These are phyloP conservation scores for Hyles euphorbiae DNA, from an alignment of 1,140 invertebrate genomes.

Conservation along the genomic window DNA sequence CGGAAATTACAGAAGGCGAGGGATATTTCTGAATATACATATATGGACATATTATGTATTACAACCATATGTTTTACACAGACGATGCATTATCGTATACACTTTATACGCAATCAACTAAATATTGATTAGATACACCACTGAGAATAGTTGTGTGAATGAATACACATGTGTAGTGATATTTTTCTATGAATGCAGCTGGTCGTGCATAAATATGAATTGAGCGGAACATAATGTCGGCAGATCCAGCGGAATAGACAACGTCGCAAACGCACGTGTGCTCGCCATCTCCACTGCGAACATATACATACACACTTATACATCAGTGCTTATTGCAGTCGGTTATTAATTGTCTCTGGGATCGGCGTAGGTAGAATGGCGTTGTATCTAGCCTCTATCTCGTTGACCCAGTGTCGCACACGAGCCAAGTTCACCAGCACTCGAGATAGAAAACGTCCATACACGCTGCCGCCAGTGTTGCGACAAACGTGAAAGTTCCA, in stretches of 20 bases:
- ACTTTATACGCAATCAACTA: too few relatives aligned
- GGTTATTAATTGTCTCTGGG: conserved; percentile 31
- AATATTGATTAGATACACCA: too few relatives aligned
- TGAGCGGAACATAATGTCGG: conserved; percentile 5
- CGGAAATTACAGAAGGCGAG: conserved; percentile 1
- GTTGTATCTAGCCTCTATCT: conserved; percentile 16
- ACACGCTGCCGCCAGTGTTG: conserved; percentile 20
- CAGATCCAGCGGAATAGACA: conserved; percentile 7
- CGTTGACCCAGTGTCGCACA: conserved; percentile 29
- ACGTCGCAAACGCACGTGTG: conserved; percentile 1
- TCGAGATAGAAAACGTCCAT: conserved; percentile 3
- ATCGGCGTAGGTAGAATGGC: conserved; percentile 11
- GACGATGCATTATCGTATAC: too few relatives aligned
- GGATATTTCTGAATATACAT: not conserved
- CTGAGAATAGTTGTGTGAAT: too few relatives aligned
- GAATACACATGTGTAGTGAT: too few relatives aligned
- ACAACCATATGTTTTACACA: not conserved
- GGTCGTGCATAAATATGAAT: conserved; percentile 3
- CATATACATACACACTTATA: not conserved
- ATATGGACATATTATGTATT: not conserved
- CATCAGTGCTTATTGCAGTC: conserved; percentile 14
- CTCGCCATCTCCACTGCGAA: too few relatives aligned
- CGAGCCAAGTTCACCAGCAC: conserved; percentile 28
- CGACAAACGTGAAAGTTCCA: conserved; percentile 28
- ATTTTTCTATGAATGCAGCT: not conserved